Evolutionary conservation across 2,888 invertebrate species (phyloP), one percentile per base, ranked within the genome.

Genomic region (Drosophila koepferae): DNA sequence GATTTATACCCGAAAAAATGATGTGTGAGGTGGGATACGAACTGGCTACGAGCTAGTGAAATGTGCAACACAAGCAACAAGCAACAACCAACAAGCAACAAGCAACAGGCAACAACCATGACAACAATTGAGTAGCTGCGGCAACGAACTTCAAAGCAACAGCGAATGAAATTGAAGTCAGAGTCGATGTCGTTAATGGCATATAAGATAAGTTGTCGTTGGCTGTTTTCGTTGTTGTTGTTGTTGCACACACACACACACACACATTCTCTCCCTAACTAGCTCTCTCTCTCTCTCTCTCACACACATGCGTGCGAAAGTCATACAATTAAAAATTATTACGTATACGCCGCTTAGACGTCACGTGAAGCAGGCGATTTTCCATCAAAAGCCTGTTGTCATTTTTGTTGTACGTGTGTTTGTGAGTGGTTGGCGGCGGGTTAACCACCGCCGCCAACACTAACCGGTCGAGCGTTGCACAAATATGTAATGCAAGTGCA

Each of bases 1-100:
- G 92, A 93, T 92, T 93, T 92, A 92, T 92, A 92, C 91, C 89
- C 78, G 56, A 77, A 76, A 76, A 72, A 61, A 34, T 54, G 49
- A 43, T 63, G 66, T 62, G 77, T 31, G 72, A 67, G 53, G 60
- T 64, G 23, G 16, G 56, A 59, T 49, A 44, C 49, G 67, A 72
- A 41, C 54, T 61, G 54, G 59, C 51, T 71, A 69, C 69, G 80
- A 77, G 72, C 80, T 74, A 80, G 90, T 77, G 87, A 84, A 89
- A 89, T 63, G 81, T 81, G 88, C 86, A 86, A 77, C 88, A 77
- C 70, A 63, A 63, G 41, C 54, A 56, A 12, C 38, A 41, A n/a
- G 2, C 64, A 51, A n/a, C 63, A 62, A 49, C 1, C 68, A 56
- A 61, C 65, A 74, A 44, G 2, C 68, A 56, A 74, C 72, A 64